These are phyloP conservation scores for Sphaeridia pumilis DNA, from an alignment of 2,888 invertebrate genomes.

Conservation along the genomic window DNA sequence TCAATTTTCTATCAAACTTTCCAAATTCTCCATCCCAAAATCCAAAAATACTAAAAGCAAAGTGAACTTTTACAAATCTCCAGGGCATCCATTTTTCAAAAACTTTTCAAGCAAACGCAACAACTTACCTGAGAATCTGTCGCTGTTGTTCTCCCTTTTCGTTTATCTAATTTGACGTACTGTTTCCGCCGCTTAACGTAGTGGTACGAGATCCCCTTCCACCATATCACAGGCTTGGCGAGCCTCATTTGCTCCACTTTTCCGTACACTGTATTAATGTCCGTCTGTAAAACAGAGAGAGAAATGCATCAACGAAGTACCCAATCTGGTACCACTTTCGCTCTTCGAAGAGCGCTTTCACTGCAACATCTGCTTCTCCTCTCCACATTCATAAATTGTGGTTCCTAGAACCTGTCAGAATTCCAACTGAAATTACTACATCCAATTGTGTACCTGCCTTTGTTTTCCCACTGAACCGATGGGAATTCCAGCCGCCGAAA, in stretches of 20 bases:
- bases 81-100: too few relatives aligned
- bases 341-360: too few relatives aligned
- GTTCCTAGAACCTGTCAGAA: background rate
- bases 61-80: too few relatives aligned
- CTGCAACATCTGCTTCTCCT: background rate
- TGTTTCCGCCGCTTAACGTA: conserved; percentile 61
- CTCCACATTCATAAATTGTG: background rate
- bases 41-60: too few relatives aligned
- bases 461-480: background rate
- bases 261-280: conserved; percentile 54
- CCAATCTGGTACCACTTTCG: too few relatives aligned
- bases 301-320: too few relatives aligned
- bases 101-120: too few relatives aligned
- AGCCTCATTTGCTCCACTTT: conserved; percentile 54
- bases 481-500: background rate
- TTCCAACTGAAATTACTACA: background rate
- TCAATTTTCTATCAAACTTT: too few relatives aligned
- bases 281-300: conserved; percentile 45
- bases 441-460: background rate
- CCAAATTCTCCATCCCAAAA: too few relatives aligned
- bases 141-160: conserved; percentile 66
- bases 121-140: conserved; percentile 60
- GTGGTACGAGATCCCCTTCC: conserved; percentile 76
- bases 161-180: too few relatives aligned
- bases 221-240: conserved; percentile 69